Conservation (phyloP, 1,140 invertebrate species). For the Drosophila persimilis region DNA sequence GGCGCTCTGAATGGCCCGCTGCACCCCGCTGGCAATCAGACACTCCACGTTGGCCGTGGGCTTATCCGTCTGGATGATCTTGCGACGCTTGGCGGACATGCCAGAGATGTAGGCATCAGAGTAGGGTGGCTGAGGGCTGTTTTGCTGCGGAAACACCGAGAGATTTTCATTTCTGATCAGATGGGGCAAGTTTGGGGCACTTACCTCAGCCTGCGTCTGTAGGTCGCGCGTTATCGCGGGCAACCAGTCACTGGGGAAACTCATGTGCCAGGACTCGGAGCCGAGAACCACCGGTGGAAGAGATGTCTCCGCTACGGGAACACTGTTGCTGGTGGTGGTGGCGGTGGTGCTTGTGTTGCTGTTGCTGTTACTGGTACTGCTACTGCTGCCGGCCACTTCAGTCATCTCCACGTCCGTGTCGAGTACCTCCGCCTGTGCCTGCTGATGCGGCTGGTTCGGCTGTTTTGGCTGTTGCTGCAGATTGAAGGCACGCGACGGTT, state of each 20-base stretch:
- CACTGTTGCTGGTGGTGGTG: conserved; percentile 30
- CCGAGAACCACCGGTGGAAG: conserved; percentile 84
- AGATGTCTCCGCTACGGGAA: conserved; percentile 43
- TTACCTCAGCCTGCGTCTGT: conserved; percentile 86
- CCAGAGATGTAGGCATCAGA: conserved; percentile 93
- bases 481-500: conserved; percentile 38
- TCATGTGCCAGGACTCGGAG: conserved; percentile 85
- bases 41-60: conserved; percentile 81
- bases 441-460: conserved; percentile 1
- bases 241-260: conserved; percentile 88
- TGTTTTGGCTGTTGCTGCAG: conserved; percentile 16
- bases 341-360: conserved; percentile 5
- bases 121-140: conserved; percentile 82
- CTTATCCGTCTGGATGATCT: conserved; percentile 85
- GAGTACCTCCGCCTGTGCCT: conserved; percentile 14
- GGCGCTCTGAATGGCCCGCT: conserved; percentile 84
- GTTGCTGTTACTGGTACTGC: conserved; percentile 10
- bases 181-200: neutral
- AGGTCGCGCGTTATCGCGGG: conserved; percentile 91
- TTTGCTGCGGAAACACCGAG: conserved; percentile 10
- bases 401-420: conserved; percentile 74
- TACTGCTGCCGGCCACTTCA: conserved; percentile 46
- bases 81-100: conserved; percentile 91
- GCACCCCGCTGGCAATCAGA: conserved; percentile 83
- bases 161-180: neutral